Conservation (phyloP, 2,797 vertebrate species). For the Choloepus didactylus region DNA sequence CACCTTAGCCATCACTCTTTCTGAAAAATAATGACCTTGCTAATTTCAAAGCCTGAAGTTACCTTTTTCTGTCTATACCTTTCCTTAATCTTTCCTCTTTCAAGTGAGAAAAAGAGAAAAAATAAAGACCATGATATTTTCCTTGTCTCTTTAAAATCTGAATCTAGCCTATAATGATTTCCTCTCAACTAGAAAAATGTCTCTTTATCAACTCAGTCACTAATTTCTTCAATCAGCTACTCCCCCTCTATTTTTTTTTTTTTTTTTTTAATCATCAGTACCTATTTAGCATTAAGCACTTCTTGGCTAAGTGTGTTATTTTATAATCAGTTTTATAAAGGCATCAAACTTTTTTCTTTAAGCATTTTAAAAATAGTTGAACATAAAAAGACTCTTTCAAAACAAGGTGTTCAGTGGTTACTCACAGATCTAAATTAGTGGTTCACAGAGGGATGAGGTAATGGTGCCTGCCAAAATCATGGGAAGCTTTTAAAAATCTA, state of each 20-base stretch:
- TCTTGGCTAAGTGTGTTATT: slow-evolving; percentile 26
- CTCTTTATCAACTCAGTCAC: background rate
- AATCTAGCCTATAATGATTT: slow-evolving; percentile 41
- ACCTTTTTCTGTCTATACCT: background rate
- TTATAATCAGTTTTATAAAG: slow-evolving; percentile 40
- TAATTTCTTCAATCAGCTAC: slow-evolving; percentile 58
- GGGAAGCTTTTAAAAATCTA: background rate
- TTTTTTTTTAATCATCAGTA: background rate
- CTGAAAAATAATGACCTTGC: slow-evolving; percentile 29
- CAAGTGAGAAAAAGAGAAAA: background rate
- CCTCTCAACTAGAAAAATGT: background rate
- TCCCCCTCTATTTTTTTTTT: background rate
- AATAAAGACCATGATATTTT: background rate
- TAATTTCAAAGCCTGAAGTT: slow-evolving; percentile 24
- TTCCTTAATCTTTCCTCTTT: slow-evolving; percentile 33
- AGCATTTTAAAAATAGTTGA: background rate
- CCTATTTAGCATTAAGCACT: background rate
- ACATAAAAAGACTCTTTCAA: background rate
- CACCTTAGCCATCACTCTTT: background rate
- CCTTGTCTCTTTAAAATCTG: background rate
- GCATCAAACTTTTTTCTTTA: background rate
- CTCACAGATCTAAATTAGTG: background rate
- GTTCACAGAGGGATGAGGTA: background rate
- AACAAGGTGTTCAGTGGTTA: background rate
- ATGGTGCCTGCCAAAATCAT: background rate